Evolutionary conservation across 37 sponge, comb jelly and placozoan genomes (phyloP).

Genomic region (Sycon ciliatum): DNA sequence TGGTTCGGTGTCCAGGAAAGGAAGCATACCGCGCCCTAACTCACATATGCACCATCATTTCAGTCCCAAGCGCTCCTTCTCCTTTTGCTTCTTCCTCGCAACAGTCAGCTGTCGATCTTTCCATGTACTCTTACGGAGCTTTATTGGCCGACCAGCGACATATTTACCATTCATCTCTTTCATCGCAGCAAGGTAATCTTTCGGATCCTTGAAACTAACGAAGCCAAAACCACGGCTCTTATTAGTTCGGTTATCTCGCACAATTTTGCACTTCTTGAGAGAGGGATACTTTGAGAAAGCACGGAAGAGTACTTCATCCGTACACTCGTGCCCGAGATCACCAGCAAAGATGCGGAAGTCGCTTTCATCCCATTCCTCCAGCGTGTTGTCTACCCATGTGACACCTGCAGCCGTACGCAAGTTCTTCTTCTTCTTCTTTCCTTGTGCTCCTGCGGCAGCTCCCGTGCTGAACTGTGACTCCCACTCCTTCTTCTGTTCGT

Average conservation of each 20-base stretch:
- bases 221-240: constrained; percentile 97
- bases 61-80: constrained; percentile 83
- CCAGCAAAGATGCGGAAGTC: constrained; percentile 90
- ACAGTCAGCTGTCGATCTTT: constrained; percentile 65
- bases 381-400: constrained; percentile 77
- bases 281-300: constrained; percentile 77
- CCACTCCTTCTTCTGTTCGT: constrained; percentile 10
- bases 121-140: constrained; percentile 88
- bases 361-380: constrained; percentile 87
- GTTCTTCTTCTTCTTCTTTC: constrained; percentile 54
- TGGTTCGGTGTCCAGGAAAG: too few species aligned
- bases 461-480: constrained; percentile 5
- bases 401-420: constrained; percentile 73
- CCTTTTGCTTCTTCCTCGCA: constrained; percentile 77
- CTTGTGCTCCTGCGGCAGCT: neutral
- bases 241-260: constrained; percentile 80
- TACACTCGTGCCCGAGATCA: constrained; percentile 92
- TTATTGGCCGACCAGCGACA: constrained; percentile 85
- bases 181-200: constrained; percentile 90
- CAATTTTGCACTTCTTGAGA: constrained; percentile 76
- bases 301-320: constrained; percentile 74
- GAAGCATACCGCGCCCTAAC: too few species aligned
- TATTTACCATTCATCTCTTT: constrained; percentile 93
- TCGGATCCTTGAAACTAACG: constrained; percentile 86
- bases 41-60: too few species aligned